phyloP scores from a whole-genome alignment of 1,140 invertebrate species.

The Nautilus pompilius region DNA sequence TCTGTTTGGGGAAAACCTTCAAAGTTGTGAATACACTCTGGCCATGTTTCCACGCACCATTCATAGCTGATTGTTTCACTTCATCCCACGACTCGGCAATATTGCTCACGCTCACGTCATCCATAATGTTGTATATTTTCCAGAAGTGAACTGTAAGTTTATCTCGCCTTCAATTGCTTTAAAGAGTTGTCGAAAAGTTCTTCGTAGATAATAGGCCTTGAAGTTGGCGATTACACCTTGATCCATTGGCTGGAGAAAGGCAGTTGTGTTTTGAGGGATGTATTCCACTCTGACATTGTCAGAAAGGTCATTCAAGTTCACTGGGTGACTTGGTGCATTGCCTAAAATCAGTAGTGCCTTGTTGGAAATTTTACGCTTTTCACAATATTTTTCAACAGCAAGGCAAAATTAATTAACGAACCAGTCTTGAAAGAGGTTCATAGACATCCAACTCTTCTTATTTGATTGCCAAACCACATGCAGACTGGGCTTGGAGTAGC shows the following conservation, averaged over 20 bases:
- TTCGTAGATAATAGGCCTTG: constrained; percentile 17
- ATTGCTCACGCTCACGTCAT: constrained; percentile 7
- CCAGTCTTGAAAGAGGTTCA: constrained; percentile 16
- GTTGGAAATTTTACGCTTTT: constrained; percentile 13
- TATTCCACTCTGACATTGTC: constrained; percentile 15
- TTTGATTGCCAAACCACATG: not conserved
- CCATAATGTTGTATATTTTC: constrained; percentile 11
- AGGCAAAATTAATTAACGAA: constrained; percentile 17
- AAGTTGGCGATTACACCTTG: constrained; percentile 21
- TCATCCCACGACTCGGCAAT: constrained; percentile 8
- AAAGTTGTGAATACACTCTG: constrained; percentile 3
- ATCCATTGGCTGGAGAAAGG: constrained; percentile 23
- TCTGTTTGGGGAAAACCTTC: not conserved
- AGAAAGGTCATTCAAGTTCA: constrained; percentile 11
- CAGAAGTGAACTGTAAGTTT: constrained; percentile 7
- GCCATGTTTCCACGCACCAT: constrained; percentile 7
- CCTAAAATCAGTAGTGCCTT: constrained; percentile 26
- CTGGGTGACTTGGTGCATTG: constrained; percentile 23
- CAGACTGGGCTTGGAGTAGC: not conserved
- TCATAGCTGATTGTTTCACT: constrained; percentile 1
- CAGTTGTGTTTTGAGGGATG: constrained; percentile 17
- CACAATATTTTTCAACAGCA: constrained; percentile 14
- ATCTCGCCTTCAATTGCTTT: constrained; percentile 1
- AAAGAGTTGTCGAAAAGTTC: not conserved
- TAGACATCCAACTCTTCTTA: constrained; percentile 8